These are phyloP conservation scores for Gymnarchus niloticus DNA, from an alignment of 2,113 vertebrate species.

Conservation along the genomic window DNA sequence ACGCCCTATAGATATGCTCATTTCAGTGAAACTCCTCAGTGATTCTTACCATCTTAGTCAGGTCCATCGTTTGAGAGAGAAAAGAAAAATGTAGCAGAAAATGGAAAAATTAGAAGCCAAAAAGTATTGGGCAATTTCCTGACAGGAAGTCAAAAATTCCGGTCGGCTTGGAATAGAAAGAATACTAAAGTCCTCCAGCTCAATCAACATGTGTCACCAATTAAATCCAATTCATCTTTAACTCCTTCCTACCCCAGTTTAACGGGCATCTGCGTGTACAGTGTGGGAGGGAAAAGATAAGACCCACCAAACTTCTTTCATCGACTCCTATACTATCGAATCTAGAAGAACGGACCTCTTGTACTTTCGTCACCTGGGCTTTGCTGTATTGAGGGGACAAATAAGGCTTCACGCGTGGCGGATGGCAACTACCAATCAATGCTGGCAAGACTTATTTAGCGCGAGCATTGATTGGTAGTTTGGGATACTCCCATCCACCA, in stretches of 20 bases:
- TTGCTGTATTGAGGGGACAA: neutral
- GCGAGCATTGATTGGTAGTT: too few relatives aligned
- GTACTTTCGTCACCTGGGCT: neutral
- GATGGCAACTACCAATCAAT: too few relatives aligned
- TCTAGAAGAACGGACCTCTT: neutral
- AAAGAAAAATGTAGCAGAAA: conserved; percentile 21
- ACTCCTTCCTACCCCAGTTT: conserved; percentile 30
- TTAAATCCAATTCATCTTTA: conserved; percentile 49
- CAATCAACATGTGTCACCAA: conserved; percentile 64
- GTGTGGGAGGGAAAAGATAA: too few relatives aligned
- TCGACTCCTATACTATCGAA: neutral
- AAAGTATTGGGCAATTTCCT: conserved; percentile 26
- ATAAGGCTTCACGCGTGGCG: too few relatives aligned
- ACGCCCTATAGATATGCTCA: neutral
- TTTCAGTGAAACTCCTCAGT: neutral
- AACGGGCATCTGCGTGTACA: neutral
- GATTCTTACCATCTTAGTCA: conserved; percentile 65
- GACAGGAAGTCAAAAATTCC: conserved; percentile 39
- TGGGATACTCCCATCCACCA: too few relatives aligned
- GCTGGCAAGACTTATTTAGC: too few relatives aligned
- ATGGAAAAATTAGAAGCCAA: conserved; percentile 24
- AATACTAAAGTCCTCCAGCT: conserved; percentile 52
- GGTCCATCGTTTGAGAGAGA: conserved; percentile 55
- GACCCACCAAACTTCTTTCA: too few relatives aligned
- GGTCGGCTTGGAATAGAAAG: conserved; percentile 44